Evolutionary conservation across 2,113 vertebrate species (phyloP), one percentile per base, ranked within the genome.

Genomic region (Asarcornis scutulata): DNA sequence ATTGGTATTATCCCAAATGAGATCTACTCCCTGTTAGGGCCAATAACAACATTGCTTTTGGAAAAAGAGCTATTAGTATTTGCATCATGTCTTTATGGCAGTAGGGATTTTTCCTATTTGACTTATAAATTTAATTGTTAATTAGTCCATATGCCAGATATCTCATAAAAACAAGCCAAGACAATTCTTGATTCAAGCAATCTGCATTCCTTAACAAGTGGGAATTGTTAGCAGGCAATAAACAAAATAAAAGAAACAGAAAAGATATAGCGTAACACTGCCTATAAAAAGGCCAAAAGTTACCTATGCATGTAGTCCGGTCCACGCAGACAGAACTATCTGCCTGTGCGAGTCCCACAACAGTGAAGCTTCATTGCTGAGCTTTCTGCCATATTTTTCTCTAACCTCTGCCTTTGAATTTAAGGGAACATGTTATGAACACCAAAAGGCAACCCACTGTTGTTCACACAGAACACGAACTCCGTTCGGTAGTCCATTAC

Each of bases 21-120:
- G 18, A 79, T 22, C 40, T 84, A 82, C 63, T 79, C 44, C 56
- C 17, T 90, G 1, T 58, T 86, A 64, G 1, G 7, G 40, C 63
- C 89, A 62, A 82, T 64, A 44, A 87, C 18, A 91, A 21, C n/a
- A 76, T 4, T 68, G 29, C 55, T 93, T 94, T 76, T 94, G 48
- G 79, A 93, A 80, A 31, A 91, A 92, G 32, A 79, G 14, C 71
- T 76, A 87, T 50, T 69, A 87, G 83, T 21, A 83, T 79, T 83
- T 73, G 29, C 58, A 80, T 89, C 52, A 59, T 38, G 13, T 56
- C n/a, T 88, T 91, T 34, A 56, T 1, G 10, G 67, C 53, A 87
- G 42, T 5, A 84, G 10, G 10, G 32, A 92, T 20, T 89, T 71
- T 42, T 56, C 56, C 56, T 75, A 22, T 48, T 29, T 48, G 13